phyloP scores from a whole-genome alignment of 2,113 vertebrate genomes.

The Leiothrix lutea region DNA sequence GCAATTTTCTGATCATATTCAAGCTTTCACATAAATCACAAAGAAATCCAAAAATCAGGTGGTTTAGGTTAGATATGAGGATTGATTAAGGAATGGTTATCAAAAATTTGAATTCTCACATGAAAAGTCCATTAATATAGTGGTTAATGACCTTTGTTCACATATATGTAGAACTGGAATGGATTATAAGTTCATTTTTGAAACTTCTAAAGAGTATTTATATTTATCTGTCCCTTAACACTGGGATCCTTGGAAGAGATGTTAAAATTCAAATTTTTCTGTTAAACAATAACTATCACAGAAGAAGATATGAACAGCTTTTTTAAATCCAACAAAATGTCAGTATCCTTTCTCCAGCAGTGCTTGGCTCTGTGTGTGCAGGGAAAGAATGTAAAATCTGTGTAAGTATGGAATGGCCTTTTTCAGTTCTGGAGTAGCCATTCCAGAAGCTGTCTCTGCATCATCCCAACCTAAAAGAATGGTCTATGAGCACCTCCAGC shows the following conservation, averaged over 20 bases:
- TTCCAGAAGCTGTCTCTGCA: background rate
- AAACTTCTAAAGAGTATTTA: background rate
- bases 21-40: background rate
- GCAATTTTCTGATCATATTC: background rate
- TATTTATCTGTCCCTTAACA: background rate
- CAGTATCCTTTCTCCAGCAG: background rate
- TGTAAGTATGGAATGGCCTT: background rate
- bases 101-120: background rate
- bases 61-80: background rate
- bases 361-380: background rate
- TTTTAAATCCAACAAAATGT: background rate
- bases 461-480: background rate
- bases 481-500: fast-evolving
- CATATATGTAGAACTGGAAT: background rate
- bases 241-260: background rate
- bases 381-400: background rate
- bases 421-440: background rate
- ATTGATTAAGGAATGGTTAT: background rate
- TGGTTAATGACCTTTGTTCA: background rate
- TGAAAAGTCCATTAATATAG: background rate
- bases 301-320: background rate
- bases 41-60: background rate
- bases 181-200: background rate
- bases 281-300: background rate
- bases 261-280: background rate